Base-by-base conservation (phyloP, 1,140 invertebrate genomes). In the Planococcus citri region DNA sequence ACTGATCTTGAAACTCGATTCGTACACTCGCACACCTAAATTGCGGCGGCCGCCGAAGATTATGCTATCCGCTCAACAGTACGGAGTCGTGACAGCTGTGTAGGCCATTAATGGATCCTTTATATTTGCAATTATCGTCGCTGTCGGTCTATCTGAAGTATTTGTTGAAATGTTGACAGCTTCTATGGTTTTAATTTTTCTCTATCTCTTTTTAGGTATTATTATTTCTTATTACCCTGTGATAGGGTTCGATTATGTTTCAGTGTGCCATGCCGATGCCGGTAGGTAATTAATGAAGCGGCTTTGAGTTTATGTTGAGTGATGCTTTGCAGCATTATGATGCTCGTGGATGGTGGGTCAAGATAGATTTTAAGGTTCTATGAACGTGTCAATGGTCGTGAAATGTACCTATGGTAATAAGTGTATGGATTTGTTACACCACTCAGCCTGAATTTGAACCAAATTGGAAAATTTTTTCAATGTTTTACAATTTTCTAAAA, bases 21-120 rank as follows among this genome's bases (percentile, higher is more conserved):
- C n/a, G n/a, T n/a, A n/a, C n/a, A n/a, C n/a, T n/a, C 41, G 41
- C n/a, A 9, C 4, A 51, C 41, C 41, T 51, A 51, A 51, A 51
- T 51, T 51, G 41, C 41, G n/a, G n/a, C n/a, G n/a, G n/a, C n/a
- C 17, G 41, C 41, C 41, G 17, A 51, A 51, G 41, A 51, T 51
- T 51, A 51, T 51, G n/a, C 41, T 51, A 51, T 51, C 12, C 41
- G 41, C n/a, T n/a, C n/a, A n/a, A n/a, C n/a, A n/a, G n/a, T n/a
- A n/a, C n/a, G n/a, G n/a, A n/a, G n/a, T 4, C n/a, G 41, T 51
- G 41, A 51, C 41, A 51, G 41, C 17, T 51, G 12, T 51, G 17
- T 51, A 51, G 41, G 41, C 41, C 41, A 51, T 51, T 51, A 51
- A 51, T 51, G 41, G 41, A 51, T 51, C 41, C 41, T 51, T 51